Percentiles rank a stretch among this genome's conserved stretches.
These are phyloP conservation scores for Tichodroma muraria DNA, from an alignment of 2,113 vertebrate genomes.

Conservation along the genomic window DNA sequence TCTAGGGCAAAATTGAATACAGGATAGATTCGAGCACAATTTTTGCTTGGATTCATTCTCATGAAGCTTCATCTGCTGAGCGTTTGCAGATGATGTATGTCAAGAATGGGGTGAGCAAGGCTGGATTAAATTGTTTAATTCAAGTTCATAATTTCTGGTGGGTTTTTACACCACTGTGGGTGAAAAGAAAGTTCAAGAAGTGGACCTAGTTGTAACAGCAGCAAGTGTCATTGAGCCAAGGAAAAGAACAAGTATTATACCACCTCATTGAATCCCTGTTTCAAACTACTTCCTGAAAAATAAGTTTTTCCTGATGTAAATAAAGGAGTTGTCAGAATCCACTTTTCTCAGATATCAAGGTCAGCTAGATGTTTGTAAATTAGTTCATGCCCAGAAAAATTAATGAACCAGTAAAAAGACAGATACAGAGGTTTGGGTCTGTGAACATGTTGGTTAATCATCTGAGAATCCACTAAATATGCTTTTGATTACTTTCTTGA, in stretches of 20 bases:
- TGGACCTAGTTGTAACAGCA: not conserved
- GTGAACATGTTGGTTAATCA: not conserved
- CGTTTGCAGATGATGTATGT: accelerated
- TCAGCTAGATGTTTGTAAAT: slow-evolving; percentile 10
- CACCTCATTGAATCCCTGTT: not conserved
- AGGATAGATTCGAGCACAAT: not conserved
- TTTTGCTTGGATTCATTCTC: not conserved
- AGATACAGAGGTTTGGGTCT: not conserved
- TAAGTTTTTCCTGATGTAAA: not conserved
- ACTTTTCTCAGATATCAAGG: slow-evolving; percentile 17
- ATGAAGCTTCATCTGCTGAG: not conserved
- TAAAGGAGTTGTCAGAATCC: not conserved
- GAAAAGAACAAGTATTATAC: not conserved
- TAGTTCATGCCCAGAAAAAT: slow-evolving; percentile 4
- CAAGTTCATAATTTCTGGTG: not conserved
- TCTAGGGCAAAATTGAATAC: not conserved
- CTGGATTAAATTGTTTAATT: not conserved
- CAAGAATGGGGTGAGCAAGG: not conserved
- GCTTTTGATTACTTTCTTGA: not conserved
- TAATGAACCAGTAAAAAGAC: not conserved
- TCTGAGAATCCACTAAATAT: not conserved
- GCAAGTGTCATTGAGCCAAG: not conserved
- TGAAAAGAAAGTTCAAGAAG: not conserved
- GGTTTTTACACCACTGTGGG: not conserved
- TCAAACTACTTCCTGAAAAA: not conserved